Base-by-base conservation (phyloP, 2,113 vertebrate genomes). In the Ardeotis arabs region DNA sequence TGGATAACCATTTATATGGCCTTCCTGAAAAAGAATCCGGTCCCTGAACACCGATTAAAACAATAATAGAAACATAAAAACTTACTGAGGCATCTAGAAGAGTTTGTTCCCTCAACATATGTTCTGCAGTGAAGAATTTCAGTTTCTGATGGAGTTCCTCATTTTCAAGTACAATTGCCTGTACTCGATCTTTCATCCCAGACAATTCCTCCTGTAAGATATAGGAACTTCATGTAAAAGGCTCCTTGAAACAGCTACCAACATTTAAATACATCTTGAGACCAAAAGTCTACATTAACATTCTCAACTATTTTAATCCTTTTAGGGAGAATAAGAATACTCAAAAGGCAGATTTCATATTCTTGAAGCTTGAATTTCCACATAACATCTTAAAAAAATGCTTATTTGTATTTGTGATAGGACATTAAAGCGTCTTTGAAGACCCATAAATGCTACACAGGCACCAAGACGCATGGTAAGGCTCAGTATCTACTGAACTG, bases 91-190 rank as follows among this genome's bases (percentile, higher is more conserved):
- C 76, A 94, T 98, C 98, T 75, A 94, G 91, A 56, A 98, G 90
- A 7, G 97, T 98, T 89, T 98, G 98, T 55, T 98, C 98, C 96
- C 97, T 98, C 81, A 98, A 84, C 2, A 89, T 97, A 44, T 98
- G 97, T 58, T 99, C 98, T 9, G 70, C 93, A 81, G 96, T 93
- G 96, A 97, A 97, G 79, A 97, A 97, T 97, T 98, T 99, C 75
- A 99, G 88, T 47, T 98, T 97, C 78, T 98, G 93, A 14, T 98
- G 98, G 52, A 99, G 98, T 20, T 98, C 99, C 88, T 99, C 98
- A 75, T 99, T 99, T 97, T 99, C 99, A 93, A 99, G 93, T 79
- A 99, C 97, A 96, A 99, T 97, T 60, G 98, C 98, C 91, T 97
- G 97, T 78, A 99, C 60, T 76, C 78, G 97, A 74, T 98, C 97